Base-by-base conservation (phyloP, 2,797 vertebrate genomes). In the Simalia tracyae region DNA sequence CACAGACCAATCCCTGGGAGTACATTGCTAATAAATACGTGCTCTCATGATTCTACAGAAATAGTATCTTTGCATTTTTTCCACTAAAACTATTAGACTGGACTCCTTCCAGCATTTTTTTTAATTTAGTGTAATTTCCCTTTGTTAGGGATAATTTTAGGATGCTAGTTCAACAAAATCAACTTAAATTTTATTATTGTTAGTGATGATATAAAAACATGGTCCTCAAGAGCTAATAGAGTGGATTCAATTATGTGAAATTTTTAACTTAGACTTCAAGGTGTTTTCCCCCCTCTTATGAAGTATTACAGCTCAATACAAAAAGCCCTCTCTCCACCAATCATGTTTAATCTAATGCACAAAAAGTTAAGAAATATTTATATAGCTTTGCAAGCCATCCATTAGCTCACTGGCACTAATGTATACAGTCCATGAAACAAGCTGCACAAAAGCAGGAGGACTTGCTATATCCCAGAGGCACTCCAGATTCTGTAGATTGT, bases 1-100 rank as follows among this genome's bases (percentile, higher is more conserved):
- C 97, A 97, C 95, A 97, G 91, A 61, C 91, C 59, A 92, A 84
- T 95, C 95, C 94, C 94, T 95, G 97, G 93, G 96, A 97, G 97
- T 95, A 93, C n/a, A 87, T 92, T 87, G 94, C 91, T 96, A 93
- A 92, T 81, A 95, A 97, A 97, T 94, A 84, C 85, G 85, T 0
- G 0, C 94, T 95, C 94, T 90, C 86, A 57, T 89, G 50, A 72
- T 88, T 87, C 50, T 91, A 94, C 94, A 96, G 92, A 97, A 97
- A 96, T 94, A 97, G 96, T 97, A 90, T 14, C 0, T 61, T 86
- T 90, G 88, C 76, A 90, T 96, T 96, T 95, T 97, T 95, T 66
- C 87, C 88, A 88, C 84, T 92, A 84, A 94, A 95, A 92, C 95
- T 87, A 95, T 93, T 92, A 92, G 64, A 92, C 59, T 91, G 95